Conservation (phyloP, 2,888 invertebrate genomes). For the Epirrhoe tristata region DNA sequence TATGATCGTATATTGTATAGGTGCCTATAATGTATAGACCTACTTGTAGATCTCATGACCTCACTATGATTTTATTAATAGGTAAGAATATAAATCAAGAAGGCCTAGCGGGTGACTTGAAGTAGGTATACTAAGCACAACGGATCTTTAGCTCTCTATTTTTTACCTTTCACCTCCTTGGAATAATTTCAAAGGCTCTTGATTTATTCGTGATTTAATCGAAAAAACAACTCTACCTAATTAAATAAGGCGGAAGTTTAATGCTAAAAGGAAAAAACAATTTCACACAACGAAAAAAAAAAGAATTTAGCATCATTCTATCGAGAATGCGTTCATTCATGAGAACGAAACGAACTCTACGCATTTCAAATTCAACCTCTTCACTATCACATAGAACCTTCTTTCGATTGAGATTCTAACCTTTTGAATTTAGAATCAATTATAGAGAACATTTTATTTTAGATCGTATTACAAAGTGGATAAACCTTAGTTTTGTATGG, state of each 20-base stretch:
- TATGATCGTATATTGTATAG: no score
- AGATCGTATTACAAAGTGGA: not conserved
- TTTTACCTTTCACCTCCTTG: no score
- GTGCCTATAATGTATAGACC: no score
- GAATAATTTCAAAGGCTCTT: no score
- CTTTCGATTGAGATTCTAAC: not conserved
- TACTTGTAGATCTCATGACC: not conserved
- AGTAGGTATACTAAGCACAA: no score
- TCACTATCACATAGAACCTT: not conserved
- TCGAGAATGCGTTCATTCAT: constrained; percentile 24
- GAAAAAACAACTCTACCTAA: no score
- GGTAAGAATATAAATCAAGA: no score
- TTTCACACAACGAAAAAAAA: constrained; percentile 1
- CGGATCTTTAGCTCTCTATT: no score
- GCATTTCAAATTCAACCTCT: constrained; percentile 7
- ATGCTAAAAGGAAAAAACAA: constrained; percentile 5
- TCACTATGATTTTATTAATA: not conserved
- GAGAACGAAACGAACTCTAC: not conserved
- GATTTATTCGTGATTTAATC: no score
- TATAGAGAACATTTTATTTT: not conserved
- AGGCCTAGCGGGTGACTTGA: no score
- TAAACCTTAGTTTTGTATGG: constrained; percentile 12
- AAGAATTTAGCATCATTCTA: constrained; percentile 4
- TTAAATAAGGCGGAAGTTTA: not conserved
- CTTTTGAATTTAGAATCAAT: not conserved